Base-by-base conservation (phyloP, 2,113 vertebrate species). In the Zeus faber region DNA sequence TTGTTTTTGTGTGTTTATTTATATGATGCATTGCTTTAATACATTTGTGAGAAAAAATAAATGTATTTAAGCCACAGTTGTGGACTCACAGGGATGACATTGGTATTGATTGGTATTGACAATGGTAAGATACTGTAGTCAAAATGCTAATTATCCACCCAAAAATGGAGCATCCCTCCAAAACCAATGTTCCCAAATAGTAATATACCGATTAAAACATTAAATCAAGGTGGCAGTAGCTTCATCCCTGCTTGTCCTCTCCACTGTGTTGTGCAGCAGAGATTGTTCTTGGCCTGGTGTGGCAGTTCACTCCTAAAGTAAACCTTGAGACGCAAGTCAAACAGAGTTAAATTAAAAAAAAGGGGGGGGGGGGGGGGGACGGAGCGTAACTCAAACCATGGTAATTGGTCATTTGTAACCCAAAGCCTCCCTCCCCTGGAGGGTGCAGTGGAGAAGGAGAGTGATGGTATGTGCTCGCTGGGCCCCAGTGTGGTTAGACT, bases 341-440 rank as follows among this genome's bases (percentile, higher is more conserved):
- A 81, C 73, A 80, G 68, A 80, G 69, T 81, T 69, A 65, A 70
- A 82, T 66, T 23, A 62, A 73, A 72, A 35, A 22, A 31, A 37
- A 62, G 47, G 46, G n/a, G n/a, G n/a, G n/a, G n/a, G n/a, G n/a
- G n/a, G n/a, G n/a, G n/a, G n/a, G n/a, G 66, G 78, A 74, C 54
- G 65, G 69, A 65, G 56, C 3, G 35, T 45, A 77, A 85, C 65
- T 67, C 68, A 54, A 74, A 54, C 58, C 60, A 49, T 63, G 27
- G 63, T 76, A 72, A 81, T 74, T 74, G 73, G 35, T 84, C 62
- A 82, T 79, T 83, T 81, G 73, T 71, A 80, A 83, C 62, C 64
- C 24, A 74, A 80, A 74, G 68, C 55, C 62, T 35, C 31, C 41
- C 62, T 78, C 64, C 39, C 69, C 68, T 45, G 53, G 63, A 73